Evolutionary conservation across 2,888 invertebrate species (phyloP).

Genomic region (Muschampia plurimacula): DNA sequence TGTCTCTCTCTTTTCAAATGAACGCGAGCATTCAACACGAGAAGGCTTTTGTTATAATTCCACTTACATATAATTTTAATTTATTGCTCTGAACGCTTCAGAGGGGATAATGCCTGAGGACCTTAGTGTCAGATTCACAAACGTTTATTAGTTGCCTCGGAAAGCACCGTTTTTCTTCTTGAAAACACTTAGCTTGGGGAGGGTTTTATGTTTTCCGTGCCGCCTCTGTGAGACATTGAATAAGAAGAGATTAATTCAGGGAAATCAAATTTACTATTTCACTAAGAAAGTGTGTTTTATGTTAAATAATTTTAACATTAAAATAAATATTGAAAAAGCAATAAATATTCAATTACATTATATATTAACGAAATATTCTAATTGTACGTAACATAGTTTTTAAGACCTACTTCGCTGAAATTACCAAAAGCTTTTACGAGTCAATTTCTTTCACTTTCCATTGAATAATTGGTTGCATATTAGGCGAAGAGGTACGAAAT

Average conservation of each 20-base stretch:
- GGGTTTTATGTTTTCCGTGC: slow-evolving; percentile 26
- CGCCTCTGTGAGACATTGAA: slow-evolving; percentile 16
- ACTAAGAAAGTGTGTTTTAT: background rate
- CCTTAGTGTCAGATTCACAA: slow-evolving; percentile 47
- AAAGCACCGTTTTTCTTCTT: slow-evolving; percentile 34
- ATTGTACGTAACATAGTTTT: background rate
- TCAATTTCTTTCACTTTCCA: background rate
- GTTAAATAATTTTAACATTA: background rate
- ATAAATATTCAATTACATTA: too few relatives aligned
- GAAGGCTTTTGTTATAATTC: slow-evolving; percentile 46
- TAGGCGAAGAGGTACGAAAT: background rate
- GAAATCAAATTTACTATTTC: slow-evolving; percentile 1
- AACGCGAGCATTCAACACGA: slow-evolving; percentile 46
- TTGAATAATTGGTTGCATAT: slow-evolving; percentile 9
- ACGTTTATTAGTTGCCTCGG: slow-evolving; percentile 45
- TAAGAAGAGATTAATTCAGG: slow-evolving; percentile 30
- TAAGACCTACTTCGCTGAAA: background rate
- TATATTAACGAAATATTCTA: too few relatives aligned
- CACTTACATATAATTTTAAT: slow-evolving; percentile 51
- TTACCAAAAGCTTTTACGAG: background rate
- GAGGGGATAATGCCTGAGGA: slow-evolving; percentile 44
- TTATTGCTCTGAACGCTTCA: slow-evolving; percentile 42
- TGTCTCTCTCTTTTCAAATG: slow-evolving; percentile 23
- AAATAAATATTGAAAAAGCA: background rate
- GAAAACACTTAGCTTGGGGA: slow-evolving; percentile 29